Evolutionary conservation across 2,888 invertebrate genomes (phyloP), one percentile per base, ranked within the genome.

Genomic region (Erannis defoliaria): DNA sequence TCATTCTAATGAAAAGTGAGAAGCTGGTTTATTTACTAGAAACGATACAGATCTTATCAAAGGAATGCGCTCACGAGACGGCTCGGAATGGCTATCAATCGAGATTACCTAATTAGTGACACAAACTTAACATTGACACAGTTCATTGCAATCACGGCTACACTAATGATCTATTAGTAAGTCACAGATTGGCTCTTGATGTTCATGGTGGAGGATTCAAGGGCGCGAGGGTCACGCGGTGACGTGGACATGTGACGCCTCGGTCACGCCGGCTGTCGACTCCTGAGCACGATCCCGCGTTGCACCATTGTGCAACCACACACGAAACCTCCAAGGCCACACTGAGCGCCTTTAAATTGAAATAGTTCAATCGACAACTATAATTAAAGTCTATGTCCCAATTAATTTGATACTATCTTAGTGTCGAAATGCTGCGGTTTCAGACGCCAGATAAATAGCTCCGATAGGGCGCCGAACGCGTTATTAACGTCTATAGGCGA

Each of bases 181-280:
- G 57, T 56, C 46, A 57, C 18, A 35, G 37, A 65, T 58, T 54
- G 55, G 54, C 58, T 58, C 61, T 64, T 54, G 50, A 63, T 66
- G 51, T 61, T 61, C 51, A 42, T 58, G 64, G 53, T 35, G 23
- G 46, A 42, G 29, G 37, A 59, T 66, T 66, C 89, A 86, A 90
- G 89, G 90, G 85, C 88, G 81, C 62, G 59, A 70, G 77, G 80
- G 82, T 86, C 88, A 89, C 88, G 88, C 77, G 80, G 82, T 85
- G 88, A 89, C 88, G 87, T 76, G 71, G 80, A 74, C 80, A 74
- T 81, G 77, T 84, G 85, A 88, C 86, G 81, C 72, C 72, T 57
- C 68, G 76, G 77, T 83, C 88, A 89, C 88, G 89, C 75, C 63
- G 70, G 66, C 72, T 71, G 75, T 79, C 80, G 68, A 82, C 78